These are phyloP conservation scores for Phoeniculus purpureus DNA, from an alignment of 2,797 vertebrate genomes.

Conservation along the genomic window DNA sequence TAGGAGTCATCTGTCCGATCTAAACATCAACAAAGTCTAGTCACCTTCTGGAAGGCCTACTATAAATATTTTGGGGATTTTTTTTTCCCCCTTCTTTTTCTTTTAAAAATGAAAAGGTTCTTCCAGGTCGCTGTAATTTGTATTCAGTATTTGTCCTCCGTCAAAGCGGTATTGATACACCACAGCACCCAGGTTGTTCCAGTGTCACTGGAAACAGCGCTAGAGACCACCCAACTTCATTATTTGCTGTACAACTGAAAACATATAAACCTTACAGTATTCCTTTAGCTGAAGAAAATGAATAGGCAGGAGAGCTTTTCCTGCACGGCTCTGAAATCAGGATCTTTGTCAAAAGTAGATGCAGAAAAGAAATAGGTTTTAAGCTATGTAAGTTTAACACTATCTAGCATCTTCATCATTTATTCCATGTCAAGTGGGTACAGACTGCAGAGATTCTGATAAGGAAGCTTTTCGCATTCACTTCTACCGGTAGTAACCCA, in stretches of 20 bases:
- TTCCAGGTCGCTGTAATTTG: not conserved
- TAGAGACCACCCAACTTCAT: not conserved
- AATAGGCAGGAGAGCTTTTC: not conserved
- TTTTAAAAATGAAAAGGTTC: not conserved
- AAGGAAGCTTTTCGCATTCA: conserved; percentile 19
- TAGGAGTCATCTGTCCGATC: not conserved
- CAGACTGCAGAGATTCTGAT: not conserved
- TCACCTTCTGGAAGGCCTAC: not conserved
- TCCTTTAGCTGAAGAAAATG: not conserved
- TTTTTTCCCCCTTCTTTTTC: not conserved
- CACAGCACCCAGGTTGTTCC: not conserved
- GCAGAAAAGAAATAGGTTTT: not conserved
- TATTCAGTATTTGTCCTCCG: not conserved
- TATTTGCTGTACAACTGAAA: not conserved
- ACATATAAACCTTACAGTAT: not conserved
- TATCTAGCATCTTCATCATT: not conserved
- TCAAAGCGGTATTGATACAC: not conserved
- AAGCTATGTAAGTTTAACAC: not conserved
- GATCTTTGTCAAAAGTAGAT: not conserved
- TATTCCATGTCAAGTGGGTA: not conserved
- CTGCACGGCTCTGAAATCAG: not conserved
- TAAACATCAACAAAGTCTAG: not conserved
- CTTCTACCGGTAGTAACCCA: conserved; percentile 30
- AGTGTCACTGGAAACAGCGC: not conserved
- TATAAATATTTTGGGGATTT: not conserved